Evolutionary conservation across 2,113 vertebrate genomes (phyloP).

Genomic region (Octodon degus): DNA sequence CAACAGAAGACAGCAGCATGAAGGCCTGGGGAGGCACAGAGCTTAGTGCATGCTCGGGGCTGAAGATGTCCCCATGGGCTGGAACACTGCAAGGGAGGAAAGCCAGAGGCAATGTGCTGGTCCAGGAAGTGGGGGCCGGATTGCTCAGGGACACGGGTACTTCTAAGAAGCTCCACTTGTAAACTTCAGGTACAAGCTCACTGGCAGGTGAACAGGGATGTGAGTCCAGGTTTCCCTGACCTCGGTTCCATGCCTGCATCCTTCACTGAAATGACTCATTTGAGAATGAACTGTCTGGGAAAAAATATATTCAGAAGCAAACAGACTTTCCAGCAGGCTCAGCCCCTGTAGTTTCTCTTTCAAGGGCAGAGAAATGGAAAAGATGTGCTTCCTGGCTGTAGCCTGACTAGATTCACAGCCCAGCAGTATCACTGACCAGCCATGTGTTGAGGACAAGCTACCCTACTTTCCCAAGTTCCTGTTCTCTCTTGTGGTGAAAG

Average conservation of each 20-base stretch:
- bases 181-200: background rate
- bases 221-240: background rate
- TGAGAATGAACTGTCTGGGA: background rate
- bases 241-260: background rate
- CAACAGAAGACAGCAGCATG: background rate
- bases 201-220: background rate
- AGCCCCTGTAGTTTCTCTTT: background rate
- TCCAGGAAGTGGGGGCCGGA: background rate
- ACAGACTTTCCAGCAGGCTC: background rate
- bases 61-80: background rate
- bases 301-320: background rate
- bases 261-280: background rate
- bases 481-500: slow-evolving; percentile 41
- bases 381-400: background rate
- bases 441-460: background rate
- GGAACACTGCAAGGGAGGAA: background rate
- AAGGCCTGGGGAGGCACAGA: background rate
- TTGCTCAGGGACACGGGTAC: background rate
- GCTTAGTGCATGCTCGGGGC: fast-evolving
- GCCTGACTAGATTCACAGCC: background rate
- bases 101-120: fast-evolving
- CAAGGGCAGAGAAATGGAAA: background rate
- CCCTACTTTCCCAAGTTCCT: background rate
- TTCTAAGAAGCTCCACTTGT: background rate
- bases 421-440: background rate